Conservation (phyloP, 2,888 invertebrate genomes). For the Melanchra persicariae region DNA sequence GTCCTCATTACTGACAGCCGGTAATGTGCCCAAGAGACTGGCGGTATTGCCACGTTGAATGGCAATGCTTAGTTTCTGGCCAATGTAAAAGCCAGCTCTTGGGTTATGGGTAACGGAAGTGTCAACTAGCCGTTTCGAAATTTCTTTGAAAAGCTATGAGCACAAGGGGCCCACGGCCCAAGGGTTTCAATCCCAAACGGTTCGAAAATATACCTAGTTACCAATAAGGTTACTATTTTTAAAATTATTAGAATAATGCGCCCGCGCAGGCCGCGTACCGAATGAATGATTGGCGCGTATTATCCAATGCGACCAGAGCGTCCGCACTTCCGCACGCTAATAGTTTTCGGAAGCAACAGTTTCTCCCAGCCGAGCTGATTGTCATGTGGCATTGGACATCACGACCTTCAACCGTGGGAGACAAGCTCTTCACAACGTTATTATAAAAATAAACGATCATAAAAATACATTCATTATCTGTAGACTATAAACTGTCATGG, state of each 20-base stretch:
- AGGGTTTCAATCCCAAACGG: no score
- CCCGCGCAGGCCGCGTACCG: neutral
- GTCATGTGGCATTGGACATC: constrained; percentile 70
- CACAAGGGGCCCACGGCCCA: no score
- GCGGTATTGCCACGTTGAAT: no score
- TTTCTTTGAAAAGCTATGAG: no score
- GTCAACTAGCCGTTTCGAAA: no score
- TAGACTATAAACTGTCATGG: constrained; percentile 28
- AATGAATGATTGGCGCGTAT: constrained; percentile 45
- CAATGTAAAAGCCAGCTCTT: no score
- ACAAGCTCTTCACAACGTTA: constrained; percentile 36
- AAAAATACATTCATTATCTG: constrained; percentile 52
- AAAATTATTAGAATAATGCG: constrained; percentile 15
- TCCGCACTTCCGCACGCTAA: constrained; percentile 65
- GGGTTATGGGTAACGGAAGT: no score
- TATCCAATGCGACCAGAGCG: constrained; percentile 51
- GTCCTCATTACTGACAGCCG: no score
- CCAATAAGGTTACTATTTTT: no score
- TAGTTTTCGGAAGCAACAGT: constrained; percentile 69
- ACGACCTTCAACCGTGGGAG: constrained; percentile 70
- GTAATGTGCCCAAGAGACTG: no score
- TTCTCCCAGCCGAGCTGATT: constrained; percentile 64
- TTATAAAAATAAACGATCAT: constrained; percentile 37
- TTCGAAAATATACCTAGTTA: no score
- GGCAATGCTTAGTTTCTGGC: no score